Percentiles rank a stretch among this genome's conserved stretches.
Conservation (phyloP, 2,113 vertebrate genomes). For the Pongo abelii region DNA sequence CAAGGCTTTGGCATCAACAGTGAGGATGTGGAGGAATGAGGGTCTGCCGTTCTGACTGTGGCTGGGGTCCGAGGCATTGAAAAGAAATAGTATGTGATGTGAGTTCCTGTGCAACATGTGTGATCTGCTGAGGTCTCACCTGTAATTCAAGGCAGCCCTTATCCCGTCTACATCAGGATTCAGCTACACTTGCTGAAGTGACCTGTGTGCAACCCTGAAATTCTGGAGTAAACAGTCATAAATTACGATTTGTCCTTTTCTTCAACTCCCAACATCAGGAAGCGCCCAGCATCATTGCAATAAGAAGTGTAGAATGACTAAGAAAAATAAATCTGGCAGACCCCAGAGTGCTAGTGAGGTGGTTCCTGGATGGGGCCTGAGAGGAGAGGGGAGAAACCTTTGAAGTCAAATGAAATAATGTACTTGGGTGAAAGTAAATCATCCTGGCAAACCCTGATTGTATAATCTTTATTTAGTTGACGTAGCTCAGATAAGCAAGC, state of each 20-base stretch:
- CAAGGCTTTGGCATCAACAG: rapidly evolving
- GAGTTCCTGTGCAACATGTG: rapidly evolving
- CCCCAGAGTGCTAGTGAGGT: not conserved
- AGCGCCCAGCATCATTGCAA: not conserved
- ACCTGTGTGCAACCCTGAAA: not conserved
- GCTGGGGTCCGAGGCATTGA: not conserved
- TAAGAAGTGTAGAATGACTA: not conserved
- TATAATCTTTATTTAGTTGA: conserved; percentile 26
- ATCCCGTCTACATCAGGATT: not conserved
- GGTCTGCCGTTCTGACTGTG: rapidly evolving
- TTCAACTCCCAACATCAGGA: not conserved
- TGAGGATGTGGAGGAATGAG: not conserved
- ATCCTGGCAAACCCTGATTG: not conserved
- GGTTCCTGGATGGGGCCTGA: not conserved
- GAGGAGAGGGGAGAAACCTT: not conserved
- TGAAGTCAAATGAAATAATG: conserved; percentile 55
- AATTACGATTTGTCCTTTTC: not conserved
- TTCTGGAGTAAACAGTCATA: not conserved
- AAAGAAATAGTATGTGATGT: not conserved
- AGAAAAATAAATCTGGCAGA: conserved; percentile 1
- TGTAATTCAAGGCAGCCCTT: not conserved
- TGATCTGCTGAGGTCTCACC: not conserved
- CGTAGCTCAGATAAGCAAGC: conserved; percentile 4
- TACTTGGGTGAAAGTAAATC: not conserved
- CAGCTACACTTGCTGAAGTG: not conserved